phyloP scores from a whole-genome alignment of 2,113 vertebrate species.

The Anser cygnoides region DNA sequence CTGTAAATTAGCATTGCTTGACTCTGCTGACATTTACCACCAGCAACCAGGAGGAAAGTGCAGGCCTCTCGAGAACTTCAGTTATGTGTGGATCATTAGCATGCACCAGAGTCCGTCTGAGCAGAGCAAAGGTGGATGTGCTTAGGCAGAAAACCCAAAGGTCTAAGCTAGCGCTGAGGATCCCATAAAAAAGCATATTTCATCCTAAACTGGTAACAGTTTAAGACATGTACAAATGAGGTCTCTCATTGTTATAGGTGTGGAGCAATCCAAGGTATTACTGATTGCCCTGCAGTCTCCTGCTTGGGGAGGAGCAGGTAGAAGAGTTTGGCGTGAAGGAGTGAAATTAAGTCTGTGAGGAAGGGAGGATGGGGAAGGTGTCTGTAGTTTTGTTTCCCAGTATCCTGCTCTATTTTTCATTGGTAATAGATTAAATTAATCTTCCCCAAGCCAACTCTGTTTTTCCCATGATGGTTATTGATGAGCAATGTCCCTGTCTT shows the following conservation, averaged over 20 bases:
- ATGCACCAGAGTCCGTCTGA: not conserved
- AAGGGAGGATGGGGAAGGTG: rapidly evolving
- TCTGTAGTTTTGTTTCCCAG: not conserved
- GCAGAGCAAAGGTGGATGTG: not conserved
- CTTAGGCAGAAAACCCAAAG: not conserved
- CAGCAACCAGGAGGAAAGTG: not conserved
- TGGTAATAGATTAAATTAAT: too few species aligned
- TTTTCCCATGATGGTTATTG: too few species aligned
- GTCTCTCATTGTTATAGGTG: not conserved
- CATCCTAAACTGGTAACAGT: not conserved
- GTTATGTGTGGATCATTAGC: not conserved
- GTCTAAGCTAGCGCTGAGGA: not conserved
- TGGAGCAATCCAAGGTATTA: not conserved
- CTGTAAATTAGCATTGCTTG: not conserved
- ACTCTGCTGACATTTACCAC: constrained; percentile 4
- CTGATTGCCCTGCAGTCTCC: not conserved
- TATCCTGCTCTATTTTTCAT: not conserved
- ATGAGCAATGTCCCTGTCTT: too few species aligned
- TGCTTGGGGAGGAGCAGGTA: too few species aligned
- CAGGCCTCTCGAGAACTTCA: not conserved
- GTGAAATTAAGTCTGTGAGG: not conserved
- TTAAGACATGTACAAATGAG: not conserved
- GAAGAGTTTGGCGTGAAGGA: not conserved
- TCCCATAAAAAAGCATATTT: not conserved
- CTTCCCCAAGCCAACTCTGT: too few species aligned